Base-by-base conservation (phyloP, 2,797 vertebrate species). In the Perodicticus potto region DNA sequence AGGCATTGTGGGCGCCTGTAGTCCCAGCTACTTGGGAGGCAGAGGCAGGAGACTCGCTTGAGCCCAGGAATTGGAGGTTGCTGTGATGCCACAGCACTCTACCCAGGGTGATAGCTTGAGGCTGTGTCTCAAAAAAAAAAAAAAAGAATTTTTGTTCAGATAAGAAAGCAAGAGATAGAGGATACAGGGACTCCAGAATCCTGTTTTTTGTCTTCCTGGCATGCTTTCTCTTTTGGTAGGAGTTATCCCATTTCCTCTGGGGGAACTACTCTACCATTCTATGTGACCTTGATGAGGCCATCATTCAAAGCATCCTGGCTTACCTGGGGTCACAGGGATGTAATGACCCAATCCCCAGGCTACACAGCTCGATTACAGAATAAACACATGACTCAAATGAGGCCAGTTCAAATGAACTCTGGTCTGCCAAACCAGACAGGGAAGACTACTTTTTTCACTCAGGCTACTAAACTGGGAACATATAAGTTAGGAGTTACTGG, bases 381-480 rank as follows among this genome's bases (percentile, higher is more conserved):
- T 88, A 7, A 94, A 89, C 3, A 80, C 27, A 49, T 72, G 22
- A 84, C n/a, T 96, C n/a, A 93, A 70, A 59, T 70, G 29, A 84
- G 32, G 59, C 7, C 53, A 89, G 7, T 83, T 11, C 25, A 19
- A 78, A 89, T 86, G 32, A 92, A 78, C 40, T 70, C 57, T 59
- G 19, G 9, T 61, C n/a, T 96, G 57, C 37, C 43, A 86, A 77
- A 92, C 9, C 29, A 72, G 91, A 85, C 20, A 97, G 32, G 22
- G 40, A 89, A 91, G 67, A 69, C 40, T 61, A 40, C 3, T 40
- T 95, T 90, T 95, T 94, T 82, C 57, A 93, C 11, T 74, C 34
- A 89, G 29, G 17, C 6, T 88, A 73, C 40, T 91, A 96, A 83
- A 91, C 61, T 93, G 43, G 14, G n/a, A 88, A 90, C 63, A 86